Percentiles rank a stretch among this genome's conserved stretches.
Evolutionary conservation across 2,113 vertebrate species (phyloP).

Genomic region (Isurus oxyrinchus): DNA sequence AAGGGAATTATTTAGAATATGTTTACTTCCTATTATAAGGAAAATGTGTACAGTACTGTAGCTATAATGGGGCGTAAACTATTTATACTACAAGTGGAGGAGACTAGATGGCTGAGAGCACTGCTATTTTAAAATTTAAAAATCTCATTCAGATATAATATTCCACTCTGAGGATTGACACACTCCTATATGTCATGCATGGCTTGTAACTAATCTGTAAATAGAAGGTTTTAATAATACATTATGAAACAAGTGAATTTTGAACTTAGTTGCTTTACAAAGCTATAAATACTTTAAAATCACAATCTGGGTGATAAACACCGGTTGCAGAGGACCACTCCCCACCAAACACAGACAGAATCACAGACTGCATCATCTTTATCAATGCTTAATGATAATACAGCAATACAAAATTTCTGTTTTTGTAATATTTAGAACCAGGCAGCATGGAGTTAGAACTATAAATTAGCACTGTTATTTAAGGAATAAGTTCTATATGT

Average conservation of each 20-base stretch:
- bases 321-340: background rate
- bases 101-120: background rate
- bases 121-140: background rate
- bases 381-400: background rate
- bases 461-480: background rate
- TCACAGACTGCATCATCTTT: background rate
- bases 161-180: background rate
- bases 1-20: background rate
- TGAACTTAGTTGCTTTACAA: background rate
- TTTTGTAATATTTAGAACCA: background rate
- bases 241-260: background rate
- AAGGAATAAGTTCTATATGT: background rate
- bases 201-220: background rate
- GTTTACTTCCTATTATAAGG: background rate
- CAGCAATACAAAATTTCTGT: background rate
- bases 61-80: background rate
- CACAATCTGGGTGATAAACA: background rate
- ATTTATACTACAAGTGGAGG: background rate
- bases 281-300: conserved; percentile 4
- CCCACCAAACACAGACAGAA: background rate
- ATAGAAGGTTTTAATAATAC: conserved; percentile 9
- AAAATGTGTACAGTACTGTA: background rate
- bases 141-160: background rate
- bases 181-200: background rate
- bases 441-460: background rate